These are phyloP conservation scores for Leptoteleia sp. DNA, from an alignment of 1,140 invertebrate species.

Conservation along the genomic window DNA sequence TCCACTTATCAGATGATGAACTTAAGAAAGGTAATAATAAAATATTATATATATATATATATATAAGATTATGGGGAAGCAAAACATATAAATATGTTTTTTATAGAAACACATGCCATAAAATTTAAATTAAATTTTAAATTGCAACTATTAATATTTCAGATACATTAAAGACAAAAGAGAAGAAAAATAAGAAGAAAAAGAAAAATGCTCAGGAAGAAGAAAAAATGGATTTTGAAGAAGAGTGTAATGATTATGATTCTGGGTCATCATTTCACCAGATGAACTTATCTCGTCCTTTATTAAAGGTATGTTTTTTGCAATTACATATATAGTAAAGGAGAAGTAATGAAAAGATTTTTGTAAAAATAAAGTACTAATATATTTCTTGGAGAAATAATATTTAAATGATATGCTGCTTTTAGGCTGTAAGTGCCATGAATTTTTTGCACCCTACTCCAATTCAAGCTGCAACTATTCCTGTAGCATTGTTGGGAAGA, in stretches of 20 bases:
- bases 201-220: slow-evolving; percentile 79
- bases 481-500: slow-evolving; percentile 91
- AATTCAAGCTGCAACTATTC: slow-evolving; percentile 90
- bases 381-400: not conserved
- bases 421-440: slow-evolving; percentile 90
- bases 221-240: slow-evolving; percentile 87
- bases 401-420: not conserved
- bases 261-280: slow-evolving; percentile 91
- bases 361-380: too few relatives aligned
- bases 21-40: slow-evolving; percentile 85
- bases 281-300: slow-evolving; percentile 95
- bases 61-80: too few relatives aligned
- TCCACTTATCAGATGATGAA: slow-evolving; percentile 86
- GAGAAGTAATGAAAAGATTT: too few relatives aligned
- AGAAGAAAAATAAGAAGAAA: slow-evolving; percentile 69
- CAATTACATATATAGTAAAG: slow-evolving; percentile 4
- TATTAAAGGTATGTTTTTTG: slow-evolving; percentile 85
- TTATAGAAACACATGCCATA: slow-evolving; percentile 50
- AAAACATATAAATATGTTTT: too few relatives aligned
- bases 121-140: not conserved
- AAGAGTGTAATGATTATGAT: slow-evolving; percentile 87
- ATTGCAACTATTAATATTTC: slow-evolving; percentile 3
- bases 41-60: slow-evolving; percentile 6
- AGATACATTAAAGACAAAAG: slow-evolving; percentile 77
- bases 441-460: slow-evolving; percentile 86